Evolutionary conservation across 2,888 invertebrate species (phyloP).

Genomic region (Anthrax anthrax): DNA sequence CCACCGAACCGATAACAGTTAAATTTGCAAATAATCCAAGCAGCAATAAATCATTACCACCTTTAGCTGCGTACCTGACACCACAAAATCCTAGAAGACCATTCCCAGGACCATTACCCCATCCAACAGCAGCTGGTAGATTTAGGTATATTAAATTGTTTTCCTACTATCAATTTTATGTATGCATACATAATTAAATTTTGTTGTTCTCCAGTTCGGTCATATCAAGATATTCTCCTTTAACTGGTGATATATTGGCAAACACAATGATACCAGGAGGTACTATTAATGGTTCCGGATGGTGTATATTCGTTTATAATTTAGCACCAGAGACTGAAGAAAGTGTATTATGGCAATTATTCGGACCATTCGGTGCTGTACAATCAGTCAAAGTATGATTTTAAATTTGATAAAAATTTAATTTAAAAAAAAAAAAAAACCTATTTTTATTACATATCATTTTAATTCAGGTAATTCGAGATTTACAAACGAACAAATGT

Average conservation of each 20-base stretch:
- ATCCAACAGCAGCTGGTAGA: conserved; percentile 31
- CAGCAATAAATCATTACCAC: conserved; percentile 69
- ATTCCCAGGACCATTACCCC: conserved; percentile 58
- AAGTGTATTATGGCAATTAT: conserved; percentile 90
- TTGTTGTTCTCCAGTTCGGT: conserved; percentile 26
- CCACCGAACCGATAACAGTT: conserved; percentile 81
- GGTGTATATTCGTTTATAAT: conserved; percentile 83
- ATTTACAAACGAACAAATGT: conserved; percentile 92
- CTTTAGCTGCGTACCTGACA: conserved; percentile 70
- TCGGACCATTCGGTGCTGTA: conserved; percentile 95
- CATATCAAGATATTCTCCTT: conserved; percentile 60
- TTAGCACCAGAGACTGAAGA: conserved; percentile 92
- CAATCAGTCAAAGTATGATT: conserved; percentile 79
- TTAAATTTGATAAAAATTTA: background rate
- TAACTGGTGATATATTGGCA: conserved; percentile 68
- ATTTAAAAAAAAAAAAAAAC: background rate
- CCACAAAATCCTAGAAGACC: conserved; percentile 63
- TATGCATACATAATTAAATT: background rate
- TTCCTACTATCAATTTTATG: background rate
- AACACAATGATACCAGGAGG: conserved; percentile 68
- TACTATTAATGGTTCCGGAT: conserved; percentile 70
- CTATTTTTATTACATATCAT: background rate
- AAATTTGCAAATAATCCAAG: conserved; percentile 92
- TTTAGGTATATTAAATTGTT: conserved; percentile 22
- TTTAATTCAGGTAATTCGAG: conserved; percentile 58